Evolutionary conservation across 2,797 vertebrate genomes (phyloP).

Genomic region (Rhinoraja longicauda): DNA sequence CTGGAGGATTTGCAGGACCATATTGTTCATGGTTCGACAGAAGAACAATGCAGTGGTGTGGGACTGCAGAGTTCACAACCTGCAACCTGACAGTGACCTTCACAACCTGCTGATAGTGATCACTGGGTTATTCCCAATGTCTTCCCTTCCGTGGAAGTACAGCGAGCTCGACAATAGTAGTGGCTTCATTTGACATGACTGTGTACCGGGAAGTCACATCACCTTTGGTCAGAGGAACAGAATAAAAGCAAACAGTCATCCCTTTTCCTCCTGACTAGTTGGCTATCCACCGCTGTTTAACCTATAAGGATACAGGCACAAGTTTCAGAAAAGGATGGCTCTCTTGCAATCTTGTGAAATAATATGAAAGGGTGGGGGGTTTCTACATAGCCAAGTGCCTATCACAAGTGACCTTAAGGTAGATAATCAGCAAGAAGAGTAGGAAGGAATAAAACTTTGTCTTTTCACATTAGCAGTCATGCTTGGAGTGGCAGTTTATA

Average conservation of each 20-base stretch:
- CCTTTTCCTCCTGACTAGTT: background rate
- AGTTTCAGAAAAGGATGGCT: background rate
- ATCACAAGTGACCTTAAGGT: slow-evolving; percentile 80
- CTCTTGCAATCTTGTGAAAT: slow-evolving; percentile 51
- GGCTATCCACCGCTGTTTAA: background rate
- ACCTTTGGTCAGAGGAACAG: background rate
- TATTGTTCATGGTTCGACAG: slow-evolving; percentile 73
- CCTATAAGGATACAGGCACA: background rate
- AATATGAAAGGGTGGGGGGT: slow-evolving; percentile 47
- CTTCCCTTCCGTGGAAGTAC: slow-evolving; percentile 62
- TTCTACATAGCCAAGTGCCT: slow-evolving; percentile 58
- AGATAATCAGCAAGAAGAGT: slow-evolving; percentile 74
- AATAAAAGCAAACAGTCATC: background rate
- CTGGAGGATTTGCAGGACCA: slow-evolving; percentile 55
- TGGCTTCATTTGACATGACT: background rate
- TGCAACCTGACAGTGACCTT: slow-evolving; percentile 48
- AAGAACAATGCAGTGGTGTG: slow-evolving; percentile 66
- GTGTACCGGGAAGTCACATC: background rate
- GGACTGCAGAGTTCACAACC: slow-evolving; percentile 66
- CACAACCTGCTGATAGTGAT: slow-evolving; percentile 72
- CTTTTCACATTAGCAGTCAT: slow-evolving; percentile 74
- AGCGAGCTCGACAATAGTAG: slow-evolving; percentile 60
- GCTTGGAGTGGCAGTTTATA: slow-evolving; percentile 75
- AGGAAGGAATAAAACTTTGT: slow-evolving; percentile 77
- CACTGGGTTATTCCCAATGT: slow-evolving; percentile 57